These are phyloP conservation scores for Maconellicoccus hirsutus DNA, from an alignment of 1,140 invertebrate species.

Conservation along the genomic window DNA sequence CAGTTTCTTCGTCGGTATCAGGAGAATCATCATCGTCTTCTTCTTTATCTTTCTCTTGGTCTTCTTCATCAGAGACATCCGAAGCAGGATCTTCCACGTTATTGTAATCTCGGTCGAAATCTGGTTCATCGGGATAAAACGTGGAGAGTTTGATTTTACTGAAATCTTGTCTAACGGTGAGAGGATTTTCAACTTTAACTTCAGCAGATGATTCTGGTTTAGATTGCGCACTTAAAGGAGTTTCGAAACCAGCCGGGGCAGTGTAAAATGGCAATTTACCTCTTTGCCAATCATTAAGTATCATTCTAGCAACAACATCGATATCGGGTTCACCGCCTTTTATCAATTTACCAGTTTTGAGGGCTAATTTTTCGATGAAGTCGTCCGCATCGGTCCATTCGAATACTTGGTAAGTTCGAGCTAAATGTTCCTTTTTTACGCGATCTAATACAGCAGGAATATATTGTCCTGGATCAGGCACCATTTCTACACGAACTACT, in stretches of 20 bases:
- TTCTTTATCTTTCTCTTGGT: not conserved
- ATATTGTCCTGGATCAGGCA: slow-evolving; percentile 91
- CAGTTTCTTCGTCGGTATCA: slow-evolving; percentile 34
- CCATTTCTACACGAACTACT: slow-evolving; percentile 87
- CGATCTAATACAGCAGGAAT: slow-evolving; percentile 73
- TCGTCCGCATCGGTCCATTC: slow-evolving; percentile 68
- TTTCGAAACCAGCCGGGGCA: slow-evolving; percentile 62
- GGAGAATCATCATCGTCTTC: slow-evolving; percentile 30
- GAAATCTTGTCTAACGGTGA: slow-evolving; percentile 53
- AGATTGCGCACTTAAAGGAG: slow-evolving; percentile 35
- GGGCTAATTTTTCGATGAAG: slow-evolving; percentile 85
- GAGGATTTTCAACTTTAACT: slow-evolving; percentile 31
- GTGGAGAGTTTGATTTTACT: slow-evolving; percentile 64
- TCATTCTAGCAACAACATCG: slow-evolving; percentile 76
- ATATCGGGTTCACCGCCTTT: slow-evolving; percentile 96
- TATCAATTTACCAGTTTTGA: slow-evolving; percentile 73
- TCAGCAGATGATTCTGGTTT: slow-evolving; percentile 33
- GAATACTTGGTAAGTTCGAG: slow-evolving; percentile 80
- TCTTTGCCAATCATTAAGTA: slow-evolving; percentile 97
- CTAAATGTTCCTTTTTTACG: slow-evolving; percentile 79
- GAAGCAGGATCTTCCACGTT: no score
- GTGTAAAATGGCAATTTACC: slow-evolving; percentile 94
- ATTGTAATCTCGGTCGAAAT: slow-evolving; percentile 26
- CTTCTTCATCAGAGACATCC: slow-evolving; percentile 24
- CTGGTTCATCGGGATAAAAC: slow-evolving; percentile 36